A percentile compares a stretch with the other conserved stretches of the same genome.
Conservation (phyloP, 1,140 invertebrate genomes). For the Homalodisca vitripennis region DNA sequence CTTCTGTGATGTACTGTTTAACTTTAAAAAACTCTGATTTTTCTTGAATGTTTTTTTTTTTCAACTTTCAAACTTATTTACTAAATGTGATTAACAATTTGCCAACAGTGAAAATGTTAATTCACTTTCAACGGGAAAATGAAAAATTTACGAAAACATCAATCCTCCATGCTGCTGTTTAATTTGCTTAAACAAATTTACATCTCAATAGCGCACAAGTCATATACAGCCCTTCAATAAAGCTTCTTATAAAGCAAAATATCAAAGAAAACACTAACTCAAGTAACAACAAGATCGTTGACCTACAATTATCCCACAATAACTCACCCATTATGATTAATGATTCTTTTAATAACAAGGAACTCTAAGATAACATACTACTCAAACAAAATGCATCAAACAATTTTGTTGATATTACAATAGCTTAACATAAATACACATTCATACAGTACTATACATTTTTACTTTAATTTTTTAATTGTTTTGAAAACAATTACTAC, state of each 20-base stretch:
- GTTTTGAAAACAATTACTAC: not conserved
- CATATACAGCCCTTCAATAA: not conserved
- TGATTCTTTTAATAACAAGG: not conserved
- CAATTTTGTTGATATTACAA: not conserved
- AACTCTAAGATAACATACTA: not conserved
- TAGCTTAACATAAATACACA: not conserved
- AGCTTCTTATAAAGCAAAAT: not conserved
- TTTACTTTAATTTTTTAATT: not conserved
- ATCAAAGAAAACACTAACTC: not conserved
- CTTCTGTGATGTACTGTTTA: no score
- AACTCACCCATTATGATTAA: not conserved
- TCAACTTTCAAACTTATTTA: no score
- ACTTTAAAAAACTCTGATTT: no score
- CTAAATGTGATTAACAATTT: no score
- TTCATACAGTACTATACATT: not conserved
- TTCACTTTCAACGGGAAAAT: no score
- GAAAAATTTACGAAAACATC: no score
- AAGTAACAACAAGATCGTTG: not conserved
- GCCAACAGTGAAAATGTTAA: no score
- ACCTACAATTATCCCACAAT: not conserved
- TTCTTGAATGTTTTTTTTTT: no score
- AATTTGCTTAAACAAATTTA: not conserved
- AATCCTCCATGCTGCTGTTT: slow-evolving; percentile 14
- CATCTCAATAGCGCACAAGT: not conserved
- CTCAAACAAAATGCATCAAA: not conserved